Conservation (phyloP, 1,140 invertebrate species). For the Cheumatopsyche charites region DNA sequence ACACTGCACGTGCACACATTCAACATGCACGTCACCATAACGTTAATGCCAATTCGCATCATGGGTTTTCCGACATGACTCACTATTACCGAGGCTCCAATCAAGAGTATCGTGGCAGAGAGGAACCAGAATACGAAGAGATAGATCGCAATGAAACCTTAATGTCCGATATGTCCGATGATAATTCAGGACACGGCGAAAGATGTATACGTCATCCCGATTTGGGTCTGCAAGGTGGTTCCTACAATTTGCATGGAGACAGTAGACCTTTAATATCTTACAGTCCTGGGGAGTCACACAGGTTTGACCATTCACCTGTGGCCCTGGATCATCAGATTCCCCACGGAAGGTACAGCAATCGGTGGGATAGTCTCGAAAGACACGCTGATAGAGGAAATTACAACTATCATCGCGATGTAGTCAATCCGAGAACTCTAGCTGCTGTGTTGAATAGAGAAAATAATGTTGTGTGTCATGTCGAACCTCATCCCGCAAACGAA, state of each 20-base stretch:
- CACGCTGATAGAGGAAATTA: slow-evolving; percentile 57
- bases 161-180: slow-evolving; percentile 80
- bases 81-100: slow-evolving; percentile 60
- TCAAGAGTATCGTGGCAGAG: slow-evolving; percentile 61
- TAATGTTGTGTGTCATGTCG: slow-evolving; percentile 78
- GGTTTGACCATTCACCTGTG: slow-evolving; percentile 61
- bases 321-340: slow-evolving; percentile 60
- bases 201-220: slow-evolving; percentile 67
- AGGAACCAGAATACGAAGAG: slow-evolving; percentile 83
- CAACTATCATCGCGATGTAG: slow-evolving; percentile 61
- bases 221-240: slow-evolving; percentile 58
- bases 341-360: slow-evolving; percentile 54
- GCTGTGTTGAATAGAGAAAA: slow-evolving; percentile 83
- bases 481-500: slow-evolving; percentile 64
- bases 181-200: slow-evolving; percentile 77
- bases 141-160: slow-evolving; percentile 76
- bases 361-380: slow-evolving; percentile 66
- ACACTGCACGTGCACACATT: slow-evolving; percentile 1
- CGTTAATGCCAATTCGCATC: slow-evolving; percentile 56
- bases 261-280: slow-evolving; percentile 77
- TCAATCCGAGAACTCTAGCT: slow-evolving; percentile 69
- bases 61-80: slow-evolving; percentile 67
- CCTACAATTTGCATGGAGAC: slow-evolving; percentile 80
- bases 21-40: slow-evolving; percentile 51
- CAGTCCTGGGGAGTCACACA: slow-evolving; percentile 63